Evolutionary conservation across 1,140 invertebrate genomes (phyloP), one percentile per base, ranked within the genome.

Genomic region (Drosophila orena): DNA sequence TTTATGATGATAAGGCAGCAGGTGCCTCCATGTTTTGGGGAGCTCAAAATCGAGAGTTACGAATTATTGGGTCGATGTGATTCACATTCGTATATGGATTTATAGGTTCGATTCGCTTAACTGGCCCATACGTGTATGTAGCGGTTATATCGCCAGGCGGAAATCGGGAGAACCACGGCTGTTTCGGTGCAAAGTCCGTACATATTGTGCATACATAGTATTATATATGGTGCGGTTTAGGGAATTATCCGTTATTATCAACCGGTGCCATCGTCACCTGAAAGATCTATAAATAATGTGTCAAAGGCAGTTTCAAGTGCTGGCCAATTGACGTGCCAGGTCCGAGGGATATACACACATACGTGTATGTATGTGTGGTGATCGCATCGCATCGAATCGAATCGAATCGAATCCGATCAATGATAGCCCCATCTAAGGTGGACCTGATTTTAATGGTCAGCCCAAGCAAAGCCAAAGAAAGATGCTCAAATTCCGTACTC

Each of bases 231-330:
- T 17, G 5, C 46, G 12, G 27, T 61, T 44, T 20, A 35, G 52
- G 68, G 68, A 71, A 71, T 70, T 71, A 71, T 71, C 68, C 68
- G 65, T 27, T 20, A 44, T 8, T 70, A 71, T 71, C 68, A 71
- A 56, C 42, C 52, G 24, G 30, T 53, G 24, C 38, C 65, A 70
- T 70, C 66, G 50, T 57, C 52, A 47, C n/a, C 14, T 57, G 35
- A 7, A 71, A 71, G 52, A 70, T 20, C 68, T 70, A 70, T 70
- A 70, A 70, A 70, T 70, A 70, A 70, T 70, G 52, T 30, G 24
- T 70, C 27, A 35, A 40, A 57, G 70, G 70, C 66, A 71, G 42
- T 70, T 57, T 71, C 68, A 71, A 71, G 68, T 71, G 64, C 30
- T 43, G 14, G 6, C 24, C 50, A 38, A 70, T 57, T 68, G 66